These are phyloP conservation scores for Colossoma macropomum DNA, from an alignment of 2,113 vertebrate species.

Conservation along the genomic window DNA sequence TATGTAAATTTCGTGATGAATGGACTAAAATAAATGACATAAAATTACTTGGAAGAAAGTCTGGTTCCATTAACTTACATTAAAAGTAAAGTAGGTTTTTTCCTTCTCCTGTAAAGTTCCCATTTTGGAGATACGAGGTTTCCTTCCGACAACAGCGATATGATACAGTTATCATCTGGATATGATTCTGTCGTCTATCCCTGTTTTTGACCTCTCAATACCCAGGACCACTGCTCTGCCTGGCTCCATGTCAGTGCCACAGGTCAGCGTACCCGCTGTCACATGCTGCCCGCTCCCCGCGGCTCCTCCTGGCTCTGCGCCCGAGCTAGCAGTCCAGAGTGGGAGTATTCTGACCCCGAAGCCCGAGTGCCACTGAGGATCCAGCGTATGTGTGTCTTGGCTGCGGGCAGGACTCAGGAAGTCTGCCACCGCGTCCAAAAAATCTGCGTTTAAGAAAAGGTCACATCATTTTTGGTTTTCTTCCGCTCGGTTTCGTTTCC, in stretches of 20 bases:
- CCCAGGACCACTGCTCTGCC: not conserved
- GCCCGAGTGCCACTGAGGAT: not conserved
- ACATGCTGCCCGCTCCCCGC: not conserved
- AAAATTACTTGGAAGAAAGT: no score
- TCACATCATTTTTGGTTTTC: constrained; percentile 11
- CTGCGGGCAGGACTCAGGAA: constrained; percentile 8
- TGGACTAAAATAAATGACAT: no score
- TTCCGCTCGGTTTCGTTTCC: not conserved
- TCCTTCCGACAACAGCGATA: no score
- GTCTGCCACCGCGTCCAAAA: not conserved
- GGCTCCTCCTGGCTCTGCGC: constrained; percentile 22
- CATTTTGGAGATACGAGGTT: no score
- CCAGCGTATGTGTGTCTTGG: constrained; percentile 22
- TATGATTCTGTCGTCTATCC: no score
- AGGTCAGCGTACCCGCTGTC: not conserved
- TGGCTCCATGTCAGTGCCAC: not conserved
- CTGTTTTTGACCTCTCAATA: not conserved
- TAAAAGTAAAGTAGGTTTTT: no score
- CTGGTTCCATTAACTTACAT: no score
- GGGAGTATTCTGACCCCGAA: not conserved
- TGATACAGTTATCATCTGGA: no score
- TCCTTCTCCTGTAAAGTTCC: no score
- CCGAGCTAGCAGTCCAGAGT: not conserved
- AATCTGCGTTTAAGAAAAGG: constrained; percentile 11
- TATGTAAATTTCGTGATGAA: no score